These are phyloP conservation scores for Melanotaenia duboulayi DNA, from an alignment of 2,113 vertebrate genomes.

Conservation along the genomic window DNA sequence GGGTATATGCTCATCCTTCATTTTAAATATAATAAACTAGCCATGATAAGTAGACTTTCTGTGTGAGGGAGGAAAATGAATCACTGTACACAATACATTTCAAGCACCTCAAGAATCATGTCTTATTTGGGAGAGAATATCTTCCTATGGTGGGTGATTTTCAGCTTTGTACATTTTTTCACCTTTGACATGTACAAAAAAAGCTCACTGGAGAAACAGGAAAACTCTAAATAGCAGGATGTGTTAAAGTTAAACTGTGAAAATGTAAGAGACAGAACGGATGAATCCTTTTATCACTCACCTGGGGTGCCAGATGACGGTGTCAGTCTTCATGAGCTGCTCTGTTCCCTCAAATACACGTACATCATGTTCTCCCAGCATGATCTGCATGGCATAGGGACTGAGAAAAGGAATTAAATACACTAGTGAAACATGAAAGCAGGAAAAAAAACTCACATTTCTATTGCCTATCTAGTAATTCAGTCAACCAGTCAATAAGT, in stretches of 20 bases:
- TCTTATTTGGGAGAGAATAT: not conserved
- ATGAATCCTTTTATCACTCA: conserved; percentile 15
- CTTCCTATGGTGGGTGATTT: not conserved
- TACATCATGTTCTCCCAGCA: conserved; percentile 79
- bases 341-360: conserved; percentile 72
- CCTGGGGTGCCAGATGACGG: conserved; percentile 76
- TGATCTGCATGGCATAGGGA: conserved; percentile 75
- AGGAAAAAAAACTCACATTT: conserved; percentile 2
- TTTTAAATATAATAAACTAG: not conserved
- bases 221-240: not conserved
- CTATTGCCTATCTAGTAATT: not conserved
- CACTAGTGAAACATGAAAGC: not conserved
- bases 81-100: too few relatives aligned
- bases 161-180: not conserved
- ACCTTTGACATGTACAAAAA: not conserved
- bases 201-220: not conserved
- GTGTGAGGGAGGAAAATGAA: not conserved
- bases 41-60: not conserved
- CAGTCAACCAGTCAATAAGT: not conserved
- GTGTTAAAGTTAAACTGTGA: not conserved
- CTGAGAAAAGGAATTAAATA: conserved; percentile 44
- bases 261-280: not conserved
- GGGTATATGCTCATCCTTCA: not conserved
- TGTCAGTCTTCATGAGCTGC: conserved; percentile 77
- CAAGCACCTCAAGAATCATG: not conserved